Percentiles rank a stretch among this genome's conserved stretches.
These are phyloP conservation scores for Phrynosoma blainvillii DNA, from an alignment of 2,113 vertebrate genomes.

Conservation along the genomic window DNA sequence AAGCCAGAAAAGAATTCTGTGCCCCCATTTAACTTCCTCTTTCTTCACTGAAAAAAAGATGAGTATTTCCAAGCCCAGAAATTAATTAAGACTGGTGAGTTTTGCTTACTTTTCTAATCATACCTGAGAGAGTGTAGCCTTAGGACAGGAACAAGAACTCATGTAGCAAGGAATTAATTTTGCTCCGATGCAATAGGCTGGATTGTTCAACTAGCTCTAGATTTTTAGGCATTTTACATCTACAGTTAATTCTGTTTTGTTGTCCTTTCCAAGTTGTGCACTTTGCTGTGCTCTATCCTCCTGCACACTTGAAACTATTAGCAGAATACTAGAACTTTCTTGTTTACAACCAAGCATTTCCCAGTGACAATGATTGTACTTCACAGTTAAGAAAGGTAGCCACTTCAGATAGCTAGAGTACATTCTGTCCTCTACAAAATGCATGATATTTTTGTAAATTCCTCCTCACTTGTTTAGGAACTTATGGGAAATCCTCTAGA, in stretches of 20 bases:
- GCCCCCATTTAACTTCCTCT: background rate
- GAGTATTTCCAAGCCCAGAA: background rate
- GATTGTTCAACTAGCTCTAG: background rate
- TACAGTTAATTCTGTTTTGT: background rate
- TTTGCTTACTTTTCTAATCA: background rate
- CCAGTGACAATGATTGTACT: background rate
- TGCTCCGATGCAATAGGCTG: background rate
- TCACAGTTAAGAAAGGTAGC: conserved; percentile 13
- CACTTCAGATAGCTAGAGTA: conserved; percentile 15
- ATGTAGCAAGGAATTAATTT: background rate
- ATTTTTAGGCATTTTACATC: background rate
- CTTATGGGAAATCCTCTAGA: background rate
- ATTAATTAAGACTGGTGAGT: background rate
- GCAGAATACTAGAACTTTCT: background rate
- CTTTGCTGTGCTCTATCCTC: background rate
- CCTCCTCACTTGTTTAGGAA: background rate
- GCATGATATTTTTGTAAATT: background rate
- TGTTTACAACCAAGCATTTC: background rate
- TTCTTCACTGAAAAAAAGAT: background rate
- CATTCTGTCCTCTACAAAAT: conserved; percentile 1
- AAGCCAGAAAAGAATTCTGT: background rate
- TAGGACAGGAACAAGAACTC: background rate
- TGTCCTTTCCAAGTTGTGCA: background rate
- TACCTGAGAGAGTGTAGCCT: background rate
- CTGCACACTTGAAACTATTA: conserved; percentile 7